These are phyloP conservation scores for Agrenia bidenticulata DNA, from an alignment of 2,888 invertebrate genomes.

Conservation along the genomic window DNA sequence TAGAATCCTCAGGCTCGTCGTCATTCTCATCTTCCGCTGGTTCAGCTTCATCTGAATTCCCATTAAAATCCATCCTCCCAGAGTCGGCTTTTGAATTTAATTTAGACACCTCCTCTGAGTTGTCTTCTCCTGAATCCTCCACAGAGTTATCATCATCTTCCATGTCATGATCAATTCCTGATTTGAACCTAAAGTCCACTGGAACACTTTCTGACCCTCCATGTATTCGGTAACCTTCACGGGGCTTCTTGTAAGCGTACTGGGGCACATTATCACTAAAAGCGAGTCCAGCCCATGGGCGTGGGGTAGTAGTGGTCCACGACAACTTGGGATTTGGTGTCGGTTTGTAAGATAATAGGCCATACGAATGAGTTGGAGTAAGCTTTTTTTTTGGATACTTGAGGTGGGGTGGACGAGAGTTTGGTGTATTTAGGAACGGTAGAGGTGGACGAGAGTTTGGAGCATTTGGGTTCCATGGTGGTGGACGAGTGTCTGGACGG, in stretches of 20 bases:
- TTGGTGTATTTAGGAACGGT: no score
- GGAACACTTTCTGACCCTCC: neutral
- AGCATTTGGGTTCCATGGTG: neutral
- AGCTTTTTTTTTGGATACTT: neutral
- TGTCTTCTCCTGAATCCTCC: constrained; percentile 14
- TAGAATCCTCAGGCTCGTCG: constrained; percentile 15
- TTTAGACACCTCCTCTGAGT: constrained; percentile 19
- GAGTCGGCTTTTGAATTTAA: neutral
- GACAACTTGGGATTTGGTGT: neutral
- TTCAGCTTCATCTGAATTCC: neutral
- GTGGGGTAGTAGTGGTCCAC: neutral
- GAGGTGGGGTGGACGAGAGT: neutral
- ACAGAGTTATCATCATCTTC: constrained; percentile 10
- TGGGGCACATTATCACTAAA: neutral
- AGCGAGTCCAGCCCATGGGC: neutral
- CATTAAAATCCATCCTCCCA: neutral
- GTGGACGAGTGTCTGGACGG: neutral
- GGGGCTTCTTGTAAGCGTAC: neutral
- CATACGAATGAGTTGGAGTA: no score
- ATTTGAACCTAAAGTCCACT: neutral
- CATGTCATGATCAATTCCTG: neutral
- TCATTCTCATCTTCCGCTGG: constrained; percentile 12
- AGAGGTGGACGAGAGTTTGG: neutral
- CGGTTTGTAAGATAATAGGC: neutral
- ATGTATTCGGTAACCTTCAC: no score